These are phyloP conservation scores for Oegoconia quadripuncta DNA, from an alignment of 2,888 invertebrate genomes.

Conservation along the genomic window DNA sequence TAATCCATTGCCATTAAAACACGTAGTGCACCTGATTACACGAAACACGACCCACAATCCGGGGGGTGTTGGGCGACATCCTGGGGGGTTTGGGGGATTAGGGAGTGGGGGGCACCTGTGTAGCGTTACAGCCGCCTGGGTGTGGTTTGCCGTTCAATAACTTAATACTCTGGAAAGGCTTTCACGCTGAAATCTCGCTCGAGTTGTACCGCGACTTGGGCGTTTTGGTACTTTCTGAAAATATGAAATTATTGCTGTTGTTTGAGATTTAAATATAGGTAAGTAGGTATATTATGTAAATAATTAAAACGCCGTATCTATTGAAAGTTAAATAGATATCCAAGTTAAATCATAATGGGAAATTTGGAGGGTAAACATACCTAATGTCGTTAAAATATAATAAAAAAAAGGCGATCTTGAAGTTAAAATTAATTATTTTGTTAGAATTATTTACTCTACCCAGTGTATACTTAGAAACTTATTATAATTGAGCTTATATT, in stretches of 20 bases:
- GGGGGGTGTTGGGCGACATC: slow-evolving; percentile 19
- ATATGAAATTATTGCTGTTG: neutral
- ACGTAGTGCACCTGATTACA: slow-evolving; percentile 51
- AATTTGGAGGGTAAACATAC: too few species aligned
- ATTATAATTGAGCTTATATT: too few species aligned
- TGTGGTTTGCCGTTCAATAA: slow-evolving; percentile 80
- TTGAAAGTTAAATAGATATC: too few species aligned
- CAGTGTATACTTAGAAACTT: too few species aligned
- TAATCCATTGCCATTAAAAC: slow-evolving; percentile 40
- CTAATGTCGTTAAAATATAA: too few species aligned
- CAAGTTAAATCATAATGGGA: too few species aligned
- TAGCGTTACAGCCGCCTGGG: slow-evolving; percentile 71
- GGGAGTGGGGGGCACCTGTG: slow-evolving; percentile 45
- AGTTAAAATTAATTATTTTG: too few species aligned
- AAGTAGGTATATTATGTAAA: too few species aligned
- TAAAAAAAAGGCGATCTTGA: too few species aligned
- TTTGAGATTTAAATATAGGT: too few species aligned
- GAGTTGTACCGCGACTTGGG: slow-evolving; percentile 34
- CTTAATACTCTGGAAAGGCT: slow-evolving; percentile 79
- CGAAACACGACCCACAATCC: slow-evolving; percentile 41
- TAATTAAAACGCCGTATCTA: too few species aligned
- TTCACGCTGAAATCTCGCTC: slow-evolving; percentile 77
- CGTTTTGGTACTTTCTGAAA: slow-evolving; percentile 41
- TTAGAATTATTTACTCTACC: too few species aligned
- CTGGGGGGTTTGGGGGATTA: slow-evolving; percentile 12